Percentiles rank a stretch among this genome's conserved stretches.
Conservation (phyloP, 2,113 vertebrate genomes). For the Oreochromis niloticus region DNA sequence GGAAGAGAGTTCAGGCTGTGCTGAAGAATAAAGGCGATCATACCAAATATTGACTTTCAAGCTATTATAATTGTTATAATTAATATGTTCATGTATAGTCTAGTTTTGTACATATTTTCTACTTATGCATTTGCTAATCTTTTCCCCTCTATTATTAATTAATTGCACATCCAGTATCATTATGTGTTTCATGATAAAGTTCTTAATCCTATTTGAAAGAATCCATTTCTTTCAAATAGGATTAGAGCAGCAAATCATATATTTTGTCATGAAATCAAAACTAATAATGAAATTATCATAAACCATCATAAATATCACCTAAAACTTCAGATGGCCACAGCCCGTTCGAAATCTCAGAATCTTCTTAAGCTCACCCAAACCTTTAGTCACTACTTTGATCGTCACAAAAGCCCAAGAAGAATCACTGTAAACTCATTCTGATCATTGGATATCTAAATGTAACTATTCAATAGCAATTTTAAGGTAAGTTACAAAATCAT, state of each 20-base stretch:
- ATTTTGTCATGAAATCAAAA: neutral
- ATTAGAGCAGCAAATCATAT: neutral
- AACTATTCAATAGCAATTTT: neutral
- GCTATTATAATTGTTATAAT: too few species aligned
- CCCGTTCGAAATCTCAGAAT: neutral
- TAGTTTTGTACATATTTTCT: too few species aligned
- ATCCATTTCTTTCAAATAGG: neutral
- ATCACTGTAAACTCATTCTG: neutral
- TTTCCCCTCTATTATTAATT: neutral
- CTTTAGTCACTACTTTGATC: neutral
- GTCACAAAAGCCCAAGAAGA: accelerated
- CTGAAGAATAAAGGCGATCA: too few species aligned
- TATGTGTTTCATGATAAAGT: neutral
- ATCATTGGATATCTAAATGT: neutral
- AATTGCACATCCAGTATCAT: neutral
- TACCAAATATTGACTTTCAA: too few species aligned
- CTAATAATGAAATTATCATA: neutral
- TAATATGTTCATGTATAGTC: too few species aligned
- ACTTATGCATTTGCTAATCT: neutral
- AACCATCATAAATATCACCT: neutral
- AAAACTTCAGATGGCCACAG: neutral
- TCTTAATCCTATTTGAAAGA: neutral
- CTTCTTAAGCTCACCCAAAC: neutral
- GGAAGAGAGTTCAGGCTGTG: too few species aligned
- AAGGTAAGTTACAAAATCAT: neutral